Conservation (phyloP, 2,797 vertebrate genomes). For the Australoheros facetus region DNA sequence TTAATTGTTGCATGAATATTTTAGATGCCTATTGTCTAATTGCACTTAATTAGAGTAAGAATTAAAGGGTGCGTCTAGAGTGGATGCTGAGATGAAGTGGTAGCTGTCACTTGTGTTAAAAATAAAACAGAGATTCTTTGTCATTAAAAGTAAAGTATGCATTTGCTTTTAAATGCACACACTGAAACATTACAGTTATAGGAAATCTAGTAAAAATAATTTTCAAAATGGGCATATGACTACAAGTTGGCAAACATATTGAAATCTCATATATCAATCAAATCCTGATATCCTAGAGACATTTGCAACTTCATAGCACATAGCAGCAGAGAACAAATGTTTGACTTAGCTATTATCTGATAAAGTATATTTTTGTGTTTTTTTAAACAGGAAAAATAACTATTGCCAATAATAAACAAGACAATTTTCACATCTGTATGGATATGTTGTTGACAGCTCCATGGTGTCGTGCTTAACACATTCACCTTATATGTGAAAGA, state of each 20-base stretch:
- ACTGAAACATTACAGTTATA: slow-evolving; percentile 9
- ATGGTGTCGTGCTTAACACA: too few species aligned
- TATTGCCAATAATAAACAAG: too few species aligned
- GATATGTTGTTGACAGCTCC: too few species aligned
- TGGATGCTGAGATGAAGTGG: slow-evolving; percentile 56
- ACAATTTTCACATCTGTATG: too few species aligned
- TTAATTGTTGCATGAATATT: slow-evolving; percentile 75
- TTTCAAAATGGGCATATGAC: slow-evolving; percentile 26
- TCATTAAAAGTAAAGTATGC: slow-evolving; percentile 15
- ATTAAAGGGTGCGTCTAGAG: slow-evolving; percentile 57
- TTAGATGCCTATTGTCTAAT: slow-evolving; percentile 71
- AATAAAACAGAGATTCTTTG: slow-evolving; percentile 32
- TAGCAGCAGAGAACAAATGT: not conserved
- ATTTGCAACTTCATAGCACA: not conserved
- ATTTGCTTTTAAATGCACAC: slow-evolving; percentile 50
- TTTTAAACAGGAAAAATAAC: too few species aligned
- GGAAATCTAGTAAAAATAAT: not conserved
- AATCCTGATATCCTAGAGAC: not conserved
- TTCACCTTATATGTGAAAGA: too few species aligned
- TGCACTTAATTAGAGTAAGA: slow-evolving; percentile 74
- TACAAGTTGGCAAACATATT: not conserved
- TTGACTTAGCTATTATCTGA: not conserved
- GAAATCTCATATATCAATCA: not conserved
- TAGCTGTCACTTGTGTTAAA: slow-evolving; percentile 52
- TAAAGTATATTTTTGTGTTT: not conserved